Conservation (phyloP, 2,113 vertebrate species). For the Formicarius rufipectus region DNA sequence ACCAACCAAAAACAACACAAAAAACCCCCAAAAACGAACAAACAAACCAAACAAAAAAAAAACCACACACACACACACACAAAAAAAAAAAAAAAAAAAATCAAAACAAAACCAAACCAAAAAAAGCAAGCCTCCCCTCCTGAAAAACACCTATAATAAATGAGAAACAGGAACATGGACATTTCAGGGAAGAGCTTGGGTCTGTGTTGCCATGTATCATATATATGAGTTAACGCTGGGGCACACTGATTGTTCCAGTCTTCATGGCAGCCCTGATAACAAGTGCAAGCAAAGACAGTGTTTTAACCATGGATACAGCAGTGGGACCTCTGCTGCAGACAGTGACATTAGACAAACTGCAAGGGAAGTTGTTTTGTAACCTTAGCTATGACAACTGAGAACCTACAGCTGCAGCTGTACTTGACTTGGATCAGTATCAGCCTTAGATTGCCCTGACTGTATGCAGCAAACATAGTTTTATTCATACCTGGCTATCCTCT, state of each 20-base stretch:
- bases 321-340: neutral
- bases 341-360: neutral
- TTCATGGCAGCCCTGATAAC: neutral
- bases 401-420: neutral
- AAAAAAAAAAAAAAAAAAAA: no score
- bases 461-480: neutral
- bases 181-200: neutral
- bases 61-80: no score
- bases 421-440: neutral
- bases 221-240: neutral
- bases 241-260: neutral
- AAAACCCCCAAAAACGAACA: neutral
- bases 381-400: slow-evolving; percentile 29
- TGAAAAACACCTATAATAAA: neutral
- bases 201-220: neutral
- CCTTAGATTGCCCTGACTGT: neutral
- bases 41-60: no score
- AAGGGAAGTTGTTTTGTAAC: neutral
- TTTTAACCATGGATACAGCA: neutral
- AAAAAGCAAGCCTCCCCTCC: no score
- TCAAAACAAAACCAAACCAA: no score
- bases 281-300: neutral
- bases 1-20: no score
- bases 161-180: neutral
- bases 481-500: neutral